phyloP scores from a whole-genome alignment of 2,113 vertebrate species.

The Cryptotis parvus region DNA sequence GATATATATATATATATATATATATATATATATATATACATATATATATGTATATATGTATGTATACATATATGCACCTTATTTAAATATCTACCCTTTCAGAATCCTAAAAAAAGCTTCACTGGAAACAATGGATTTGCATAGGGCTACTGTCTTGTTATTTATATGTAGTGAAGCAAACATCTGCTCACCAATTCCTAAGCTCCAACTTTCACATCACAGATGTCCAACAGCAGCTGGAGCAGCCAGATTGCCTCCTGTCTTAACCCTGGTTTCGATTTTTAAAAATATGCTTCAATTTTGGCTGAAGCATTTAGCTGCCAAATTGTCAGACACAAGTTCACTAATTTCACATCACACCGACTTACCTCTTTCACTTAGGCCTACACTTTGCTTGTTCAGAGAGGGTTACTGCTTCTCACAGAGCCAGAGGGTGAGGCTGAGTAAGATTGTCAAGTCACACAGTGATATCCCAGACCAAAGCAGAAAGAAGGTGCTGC shows the following conservation, averaged over 20 bases:
- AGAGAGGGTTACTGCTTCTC: background rate
- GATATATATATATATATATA: no score
- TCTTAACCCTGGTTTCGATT: background rate
- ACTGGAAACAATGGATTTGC: background rate
- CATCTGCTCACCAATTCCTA: conserved; percentile 20
- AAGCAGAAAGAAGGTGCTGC: background rate
- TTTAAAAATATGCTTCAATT: background rate
- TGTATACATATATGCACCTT: no score
- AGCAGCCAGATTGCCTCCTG: background rate
- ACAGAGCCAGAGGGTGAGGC: background rate
- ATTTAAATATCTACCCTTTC: no score
- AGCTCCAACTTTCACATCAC: background rate
- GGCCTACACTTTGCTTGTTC: background rate
- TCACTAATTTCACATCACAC: background rate
- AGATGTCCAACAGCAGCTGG: conserved; percentile 28
- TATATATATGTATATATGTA: no score
- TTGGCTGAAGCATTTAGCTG: background rate
- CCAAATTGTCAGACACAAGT: background rate
- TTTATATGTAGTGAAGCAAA: background rate
- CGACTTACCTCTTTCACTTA: background rate
- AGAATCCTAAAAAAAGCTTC: background rate
- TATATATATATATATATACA: no score
- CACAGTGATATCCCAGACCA: background rate
- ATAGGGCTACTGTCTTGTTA: background rate
- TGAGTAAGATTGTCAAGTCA: no score